Evolutionary conservation across 2,113 vertebrate genomes (phyloP), one percentile per base, ranked within the genome.

Genomic region (Clarias magur): DNA sequence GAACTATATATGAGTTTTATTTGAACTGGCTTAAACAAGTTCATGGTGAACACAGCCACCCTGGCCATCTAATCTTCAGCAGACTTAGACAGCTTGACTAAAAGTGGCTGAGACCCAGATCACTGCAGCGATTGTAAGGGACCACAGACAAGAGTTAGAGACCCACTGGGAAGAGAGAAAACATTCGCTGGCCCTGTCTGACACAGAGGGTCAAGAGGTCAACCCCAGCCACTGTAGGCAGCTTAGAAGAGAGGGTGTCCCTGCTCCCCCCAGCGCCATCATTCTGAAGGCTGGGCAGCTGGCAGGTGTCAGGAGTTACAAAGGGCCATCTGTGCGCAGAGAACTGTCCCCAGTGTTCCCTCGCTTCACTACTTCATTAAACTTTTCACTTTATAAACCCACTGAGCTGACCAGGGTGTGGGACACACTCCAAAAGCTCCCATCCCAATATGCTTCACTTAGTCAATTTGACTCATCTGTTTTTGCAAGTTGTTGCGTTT

Each of bases 251-350:
- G 95, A 95, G 96, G 94, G 93, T 86, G 94, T 95, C 94, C 91
- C 91, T 90, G 89, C 91, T 95, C 93, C 92, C 94, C 93, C 86
- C 85, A 38, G 67, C 80, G 59, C 89, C 94, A 92, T 94, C 95
- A 91, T 96, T 95, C 94, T 95, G 95, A 96, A 96, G 96, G 95
- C 95, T 94, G 95, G 97, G 96, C 97, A 98, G 97, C 97, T 98
- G 97, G 97, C 97, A 97, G 97, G 97, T 98, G 97, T 99, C 97
- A 97, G 95, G 92, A 91, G 95, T 96, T 96, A 99, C 97, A 99
- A 98, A 97, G 95, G 95, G 95, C 97, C 98, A 99, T 99, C 97
- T 99, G 98, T 97, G 96, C 96, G 93, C 94, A 91, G 92, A 92
- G 95, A 94, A 95, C 94, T 93, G 93, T 96, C 96, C 95, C 94